Conservation (phyloP, 2,888 invertebrate species). For the Thymelicus acteon region DNA sequence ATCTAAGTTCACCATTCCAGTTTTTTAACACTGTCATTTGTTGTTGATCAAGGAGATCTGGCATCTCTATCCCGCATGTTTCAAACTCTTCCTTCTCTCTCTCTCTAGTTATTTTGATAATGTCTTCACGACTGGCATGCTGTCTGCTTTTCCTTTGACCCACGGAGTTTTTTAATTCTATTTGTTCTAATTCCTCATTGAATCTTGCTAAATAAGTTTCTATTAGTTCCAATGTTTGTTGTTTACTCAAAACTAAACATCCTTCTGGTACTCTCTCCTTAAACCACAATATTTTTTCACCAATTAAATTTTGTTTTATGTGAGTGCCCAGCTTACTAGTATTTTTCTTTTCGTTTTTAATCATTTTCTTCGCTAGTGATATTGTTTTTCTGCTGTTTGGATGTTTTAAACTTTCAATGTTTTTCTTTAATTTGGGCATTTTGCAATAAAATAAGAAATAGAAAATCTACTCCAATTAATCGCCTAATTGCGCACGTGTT, state of each 20-base stretch:
- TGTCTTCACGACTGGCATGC: slow-evolving; percentile 91
- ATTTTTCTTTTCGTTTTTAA: slow-evolving; percentile 86
- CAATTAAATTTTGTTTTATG: slow-evolving; percentile 89
- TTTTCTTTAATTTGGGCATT: slow-evolving; percentile 72
- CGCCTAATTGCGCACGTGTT: background rate
- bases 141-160: slow-evolving; percentile 90
- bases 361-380: slow-evolving; percentile 88
- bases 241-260: slow-evolving; percentile 81
- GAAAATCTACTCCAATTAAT: too few species aligned
- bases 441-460: slow-evolving; percentile 30
- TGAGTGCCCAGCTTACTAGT: slow-evolving; percentile 87
- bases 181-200: slow-evolving; percentile 91
- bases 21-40: slow-evolving; percentile 85
- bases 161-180: slow-evolving; percentile 90
- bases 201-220: slow-evolving; percentile 84
- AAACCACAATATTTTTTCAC: slow-evolving; percentile 93
- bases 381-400: slow-evolving; percentile 94
- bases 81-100: slow-evolving; percentile 90
- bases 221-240: slow-evolving; percentile 85
- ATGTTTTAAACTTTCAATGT: slow-evolving; percentile 87
- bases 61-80: slow-evolving; percentile 92
- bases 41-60: slow-evolving; percentile 86
- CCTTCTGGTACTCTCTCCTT: slow-evolving; percentile 86
- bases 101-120: slow-evolving; percentile 90
- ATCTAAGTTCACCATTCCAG: slow-evolving; percentile 89